Base-by-base conservation (phyloP, 2,888 invertebrate species). In the Parnassius glacialis region DNA sequence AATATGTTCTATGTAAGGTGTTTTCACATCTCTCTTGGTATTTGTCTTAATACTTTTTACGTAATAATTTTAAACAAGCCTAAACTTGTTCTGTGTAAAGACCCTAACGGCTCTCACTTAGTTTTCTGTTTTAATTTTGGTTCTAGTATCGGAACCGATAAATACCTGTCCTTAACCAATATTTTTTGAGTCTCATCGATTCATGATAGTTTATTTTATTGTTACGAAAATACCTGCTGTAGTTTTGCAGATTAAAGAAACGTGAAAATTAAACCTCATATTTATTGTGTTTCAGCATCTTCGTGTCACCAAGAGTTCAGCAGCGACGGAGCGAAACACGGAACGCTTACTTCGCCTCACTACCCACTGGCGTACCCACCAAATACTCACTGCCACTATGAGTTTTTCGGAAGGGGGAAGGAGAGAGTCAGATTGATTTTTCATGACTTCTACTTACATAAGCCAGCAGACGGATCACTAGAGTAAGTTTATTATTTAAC, bases 391-490 rank as follows among this genome's bases (percentile, higher is more conserved):
- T 98, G 98, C 87, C 95, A 96, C 75, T 98, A 97, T 86, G 96
- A 97, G 79, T 98, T 98, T 85, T 95, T 95, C 78, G 98, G 97
- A 52, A 92, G 95, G 68, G 95, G 95, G 59, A 95, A 95, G 71
- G 97, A 98, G 84, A 92, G 96, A 75, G 95, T 98, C 70, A 96
- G 96, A 92, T 93, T 98, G 80, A 92, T 94, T 74, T 97, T 97
- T 91, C 95, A 95, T 80, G 96, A 96, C 83, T 97, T 97, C 85
- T 95, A 95, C 87, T 93, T 96, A 68, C 94, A 94, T 80, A 94
- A 95, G 84, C 92, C 94, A 44, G 82, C 92, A 45, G 93, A 93
- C 72, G 93, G 93, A 70, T 82, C 93, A 57, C 92, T 93, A 77
- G 94, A 94, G 95, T 95, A 87, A 93, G 94, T 92, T 69, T 67